Evolutionary conservation across 2,888 invertebrate genomes (phyloP).

Genomic region (Horisme vitalbata): DNA sequence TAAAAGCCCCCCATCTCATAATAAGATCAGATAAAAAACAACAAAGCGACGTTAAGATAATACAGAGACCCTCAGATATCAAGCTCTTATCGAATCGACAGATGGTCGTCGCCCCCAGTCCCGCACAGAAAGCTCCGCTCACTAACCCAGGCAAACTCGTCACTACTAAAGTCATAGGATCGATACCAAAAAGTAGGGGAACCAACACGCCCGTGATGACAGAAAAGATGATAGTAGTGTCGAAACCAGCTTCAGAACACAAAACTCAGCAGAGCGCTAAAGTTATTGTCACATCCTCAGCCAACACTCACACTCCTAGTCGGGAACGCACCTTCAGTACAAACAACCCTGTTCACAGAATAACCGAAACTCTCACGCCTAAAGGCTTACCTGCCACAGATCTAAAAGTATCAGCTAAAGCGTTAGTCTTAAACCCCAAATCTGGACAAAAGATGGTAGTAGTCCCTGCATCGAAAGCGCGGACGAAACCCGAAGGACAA

Average conservation of each 20-base stretch:
- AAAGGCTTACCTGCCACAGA: slow-evolving; percentile 77
- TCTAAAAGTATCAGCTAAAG: slow-evolving; percentile 76
- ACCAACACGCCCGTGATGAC: slow-evolving; percentile 46
- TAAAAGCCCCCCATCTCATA: slow-evolving; percentile 70
- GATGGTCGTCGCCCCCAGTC: slow-evolving; percentile 63
- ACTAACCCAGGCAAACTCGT: slow-evolving; percentile 65
- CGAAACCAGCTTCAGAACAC: slow-evolving; percentile 62
- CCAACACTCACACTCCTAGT: slow-evolving; percentile 51
- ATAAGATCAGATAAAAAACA: too few species aligned
- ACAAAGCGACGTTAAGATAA: slow-evolving; percentile 61
- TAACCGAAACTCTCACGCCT: slow-evolving; percentile 64
- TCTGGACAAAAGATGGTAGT: slow-evolving; percentile 80
- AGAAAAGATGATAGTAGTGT: slow-evolving; percentile 77
- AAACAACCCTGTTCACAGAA: slow-evolving; percentile 56
- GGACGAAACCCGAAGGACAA: slow-evolving; percentile 67
- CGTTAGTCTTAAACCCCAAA: slow-evolving; percentile 74
- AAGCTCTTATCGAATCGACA: slow-evolving; percentile 73
- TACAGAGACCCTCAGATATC: slow-evolving; percentile 69
- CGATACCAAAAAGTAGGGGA: slow-evolving; percentile 57
- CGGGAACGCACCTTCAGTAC: slow-evolving; percentile 52
- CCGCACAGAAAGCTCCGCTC: slow-evolving; percentile 58
- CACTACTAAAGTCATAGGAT: slow-evolving; percentile 71
- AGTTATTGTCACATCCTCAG: slow-evolving; percentile 63
- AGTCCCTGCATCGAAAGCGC: slow-evolving; percentile 65
- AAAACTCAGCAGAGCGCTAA: slow-evolving; percentile 60